Conservation (phyloP, 1,140 invertebrate genomes). For the Chrysopa pallens region DNA sequence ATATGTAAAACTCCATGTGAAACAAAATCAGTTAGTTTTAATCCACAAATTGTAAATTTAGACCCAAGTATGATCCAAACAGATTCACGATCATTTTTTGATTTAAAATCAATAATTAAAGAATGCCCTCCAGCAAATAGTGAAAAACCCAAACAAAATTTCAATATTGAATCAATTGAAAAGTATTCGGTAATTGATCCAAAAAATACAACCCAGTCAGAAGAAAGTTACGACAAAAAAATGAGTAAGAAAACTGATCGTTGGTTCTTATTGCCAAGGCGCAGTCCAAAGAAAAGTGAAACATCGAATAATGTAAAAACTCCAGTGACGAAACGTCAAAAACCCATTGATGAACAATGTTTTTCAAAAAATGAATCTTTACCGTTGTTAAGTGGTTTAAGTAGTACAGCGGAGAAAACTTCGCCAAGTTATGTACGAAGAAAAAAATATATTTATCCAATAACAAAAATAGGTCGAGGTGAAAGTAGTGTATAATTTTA, state of each 20-base stretch:
- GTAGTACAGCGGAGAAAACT: constrained; percentile 24
- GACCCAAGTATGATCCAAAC: constrained; percentile 3
- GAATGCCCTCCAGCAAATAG: constrained; percentile 1
- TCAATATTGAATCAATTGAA: background rate
- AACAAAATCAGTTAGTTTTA: constrained; percentile 21
- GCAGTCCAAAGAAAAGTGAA: constrained; percentile 6
- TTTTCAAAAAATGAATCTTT: constrained; percentile 29
- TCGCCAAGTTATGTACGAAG: constrained; percentile 34
- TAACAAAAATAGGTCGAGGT: constrained; percentile 26
- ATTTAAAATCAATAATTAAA: constrained; percentile 5
- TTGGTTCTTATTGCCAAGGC: constrained; percentile 11
- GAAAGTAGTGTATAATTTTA: constrained; percentile 31
- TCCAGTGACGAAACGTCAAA: constrained; percentile 23
- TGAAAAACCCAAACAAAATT: background rate
- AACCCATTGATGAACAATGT: constrained; percentile 15
- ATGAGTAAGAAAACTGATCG: constrained; percentile 6
- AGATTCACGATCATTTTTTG: constrained; percentile 1
- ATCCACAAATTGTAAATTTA: constrained; percentile 19
- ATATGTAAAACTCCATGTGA: constrained; percentile 16
- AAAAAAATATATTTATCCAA: constrained; percentile 39
- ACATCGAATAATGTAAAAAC: constrained; percentile 7
- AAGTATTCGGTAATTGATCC: background rate
- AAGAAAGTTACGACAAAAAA: constrained; percentile 2
- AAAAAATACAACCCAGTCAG: constrained; percentile 7
- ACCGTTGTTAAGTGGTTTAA: constrained; percentile 32